Evolutionary conservation across 2,888 invertebrate genomes (phyloP), one percentile per base, ranked within the genome.

Genomic region (Drosophila formosana): DNA sequence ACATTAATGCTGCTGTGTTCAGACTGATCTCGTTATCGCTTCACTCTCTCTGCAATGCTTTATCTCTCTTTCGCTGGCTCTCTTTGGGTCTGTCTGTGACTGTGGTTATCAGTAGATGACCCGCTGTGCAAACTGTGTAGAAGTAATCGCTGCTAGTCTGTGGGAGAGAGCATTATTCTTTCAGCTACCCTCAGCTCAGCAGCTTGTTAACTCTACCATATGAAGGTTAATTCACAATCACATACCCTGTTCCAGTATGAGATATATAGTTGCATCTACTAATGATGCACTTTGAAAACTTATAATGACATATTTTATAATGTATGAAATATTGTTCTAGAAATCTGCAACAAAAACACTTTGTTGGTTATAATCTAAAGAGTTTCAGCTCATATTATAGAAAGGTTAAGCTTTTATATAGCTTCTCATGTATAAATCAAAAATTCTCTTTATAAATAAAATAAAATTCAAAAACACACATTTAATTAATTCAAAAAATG

Each of bases 81-180:
- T 56, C 34, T 28, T 25, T 25, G 1, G 37, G 5, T 43, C 26
- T 50, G 34, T 8, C 28, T 49, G 8, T 9, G 18, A 46, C 26
- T 58, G 49, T 25, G 60, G 58, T 76, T 76, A 76, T 76, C 77
- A 68, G 62, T 57, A 45, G 60, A 4, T 63, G 68, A 66, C 68
- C 75, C 63, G 43, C 56, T 50, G 13, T 49, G 58, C 45, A 56
- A 66, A 66, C 65, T 34, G 11, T 39, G 26, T 11, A 7, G 39
- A 41, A 13, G 13, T 18, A 18, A 18, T 18, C 18, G 18, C 18
- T 18, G 18, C 18, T 18, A 18, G 18, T 18, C 18, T 41, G 39
- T 6, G 11, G 46, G 51, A 32, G 61, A 13, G 28, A 46, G 43
- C 34, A 30, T 53, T 37, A 8, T n/a, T 32, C 56, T 53, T 41